Base-by-base conservation (phyloP, 2,113 vertebrate species). In the Platycercus adscitus region DNA sequence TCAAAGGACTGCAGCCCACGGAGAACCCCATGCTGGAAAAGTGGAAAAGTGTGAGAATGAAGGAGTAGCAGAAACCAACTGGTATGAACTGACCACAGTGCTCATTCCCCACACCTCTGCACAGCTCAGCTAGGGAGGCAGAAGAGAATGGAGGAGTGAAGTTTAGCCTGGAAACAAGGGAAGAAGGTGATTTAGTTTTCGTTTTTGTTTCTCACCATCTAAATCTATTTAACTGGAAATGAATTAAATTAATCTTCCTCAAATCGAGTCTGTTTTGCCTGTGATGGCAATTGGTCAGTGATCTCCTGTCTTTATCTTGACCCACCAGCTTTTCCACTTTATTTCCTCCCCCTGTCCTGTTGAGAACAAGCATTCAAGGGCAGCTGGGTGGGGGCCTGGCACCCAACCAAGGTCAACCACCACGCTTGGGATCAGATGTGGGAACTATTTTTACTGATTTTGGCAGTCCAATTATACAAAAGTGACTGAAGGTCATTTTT, bases 111-210 rank as follows among this genome's bases (percentile, higher is more conserved):
- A 73, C 1, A 7, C 12, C 11, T 7, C 29, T 41, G 26, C 0
- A 2, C 31, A 35, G 37, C 50, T 52, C 23, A 23, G 6, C 3
- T 2, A 0, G 1, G 7, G 4, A 63, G 28, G 6, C 12, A 24
- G n/a, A 69, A 43, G 17, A 49, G 29, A 81, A 83, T 13, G n/a
- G 78, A 87, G 14, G 12, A 71, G 2, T 13, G 31, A 81, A 86
- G 17, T 6, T 73, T 20, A 81, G 50, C 8, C 18, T 61, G 15
- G 16, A 17, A 76, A 79, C 17, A 53, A 49, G 11, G 31, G 6
- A n/a, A 65, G 15, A 43, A 50, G 5, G 8, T 35, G 18, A 13
- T 86, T 52, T 15, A 35, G 19, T 18, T 76, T 68, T 76, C 11
- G 13, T 50, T 20, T 31, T 69, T 52, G 21, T 47, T 89, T 76